Conservation (phyloP, 2,113 vertebrate genomes). For the Pipra filicauda region DNA sequence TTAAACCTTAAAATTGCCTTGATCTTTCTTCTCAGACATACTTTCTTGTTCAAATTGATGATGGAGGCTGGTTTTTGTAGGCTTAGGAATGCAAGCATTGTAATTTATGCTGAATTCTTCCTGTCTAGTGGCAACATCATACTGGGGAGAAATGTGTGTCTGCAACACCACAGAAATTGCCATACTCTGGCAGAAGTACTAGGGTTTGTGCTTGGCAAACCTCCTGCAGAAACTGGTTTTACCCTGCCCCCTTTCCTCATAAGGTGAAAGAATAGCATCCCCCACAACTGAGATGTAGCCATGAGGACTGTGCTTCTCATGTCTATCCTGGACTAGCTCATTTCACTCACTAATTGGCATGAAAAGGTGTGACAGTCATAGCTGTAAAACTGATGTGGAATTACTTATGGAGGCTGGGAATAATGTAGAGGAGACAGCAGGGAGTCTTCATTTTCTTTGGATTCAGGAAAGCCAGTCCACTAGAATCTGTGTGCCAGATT, state of each 20-base stretch:
- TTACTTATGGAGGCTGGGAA: not conserved
- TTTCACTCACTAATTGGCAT: not conserved
- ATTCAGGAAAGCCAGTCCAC: not conserved
- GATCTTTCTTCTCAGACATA: not conserved
- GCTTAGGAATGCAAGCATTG: not conserved
- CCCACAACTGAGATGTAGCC: not conserved
- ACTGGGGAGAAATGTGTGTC: not conserved
- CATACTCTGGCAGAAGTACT: not conserved
- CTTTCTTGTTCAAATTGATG: not conserved
- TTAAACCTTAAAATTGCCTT: conserved; percentile 7
- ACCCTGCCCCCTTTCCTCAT: not conserved
- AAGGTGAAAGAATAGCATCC: not conserved
- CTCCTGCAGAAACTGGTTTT: not conserved
- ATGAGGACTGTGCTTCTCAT: not conserved
- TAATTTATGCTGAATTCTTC: conserved; percentile 17
- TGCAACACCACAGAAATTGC: not conserved
- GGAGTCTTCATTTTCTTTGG: not conserved
- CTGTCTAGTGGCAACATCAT: not conserved
- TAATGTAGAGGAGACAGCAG: not conserved
- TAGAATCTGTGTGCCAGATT: not conserved
- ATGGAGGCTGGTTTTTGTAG: not conserved
- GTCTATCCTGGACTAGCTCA: not conserved
- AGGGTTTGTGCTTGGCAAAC: not conserved
- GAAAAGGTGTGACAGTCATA: not conserved
- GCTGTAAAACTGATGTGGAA: not conserved